These are phyloP conservation scores for Parapristionchus giblindavisi DNA, from an alignment of 2,888 invertebrate species.

Conservation along the genomic window DNA sequence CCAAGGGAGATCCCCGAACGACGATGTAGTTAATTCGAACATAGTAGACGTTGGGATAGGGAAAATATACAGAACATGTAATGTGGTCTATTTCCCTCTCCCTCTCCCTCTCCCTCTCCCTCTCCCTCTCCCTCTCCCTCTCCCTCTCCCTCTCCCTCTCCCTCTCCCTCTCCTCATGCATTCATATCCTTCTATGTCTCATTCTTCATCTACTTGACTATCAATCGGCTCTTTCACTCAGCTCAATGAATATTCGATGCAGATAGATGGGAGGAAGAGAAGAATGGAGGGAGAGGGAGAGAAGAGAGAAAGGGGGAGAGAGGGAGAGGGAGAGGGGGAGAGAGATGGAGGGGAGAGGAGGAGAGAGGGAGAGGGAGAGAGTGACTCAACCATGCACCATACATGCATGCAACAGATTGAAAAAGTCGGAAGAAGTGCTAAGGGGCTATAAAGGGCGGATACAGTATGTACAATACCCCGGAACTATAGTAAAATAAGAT, in stretches of 20 bases:
- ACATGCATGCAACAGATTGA: no score
- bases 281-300: conserved; percentile 12
- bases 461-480: no score
- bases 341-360: background rate
- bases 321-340: conserved; percentile 19
- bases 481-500: no score
- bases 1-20: no score
- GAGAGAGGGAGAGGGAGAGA: background rate
- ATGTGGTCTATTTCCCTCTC: background rate
- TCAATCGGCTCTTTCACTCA: no score
- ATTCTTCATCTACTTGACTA: no score
- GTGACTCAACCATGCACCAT: no score
- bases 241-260: conserved; percentile 31
- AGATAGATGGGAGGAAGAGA: background rate
- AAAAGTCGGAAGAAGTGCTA: background rate
- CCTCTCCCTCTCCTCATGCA: background rate
- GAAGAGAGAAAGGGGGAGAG: conserved; percentile 4
- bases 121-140: background rate
- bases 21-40: background rate
- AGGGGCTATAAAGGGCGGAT: no score
- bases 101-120: background rate
- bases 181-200: background rate
- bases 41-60: no score
- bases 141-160: background rate
- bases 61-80: background rate